Percentiles rank a stretch among this genome's conserved stretches.
Conservation (phyloP, 1,140 invertebrate species). For the Steinernema khuongi region DNA sequence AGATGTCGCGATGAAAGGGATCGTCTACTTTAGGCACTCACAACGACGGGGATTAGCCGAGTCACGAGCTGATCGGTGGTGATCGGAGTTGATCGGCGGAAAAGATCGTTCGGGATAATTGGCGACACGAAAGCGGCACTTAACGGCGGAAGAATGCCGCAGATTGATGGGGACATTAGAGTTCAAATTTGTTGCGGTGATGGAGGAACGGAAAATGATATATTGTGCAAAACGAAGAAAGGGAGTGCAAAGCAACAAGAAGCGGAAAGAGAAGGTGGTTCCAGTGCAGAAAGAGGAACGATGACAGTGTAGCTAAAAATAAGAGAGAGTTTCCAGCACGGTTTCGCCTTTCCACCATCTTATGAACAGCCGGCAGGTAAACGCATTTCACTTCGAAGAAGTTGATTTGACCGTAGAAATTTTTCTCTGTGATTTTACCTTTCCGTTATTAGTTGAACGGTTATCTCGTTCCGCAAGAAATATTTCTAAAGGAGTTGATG, state of each 20-base stretch:
- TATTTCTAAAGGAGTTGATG: too few relatives aligned
- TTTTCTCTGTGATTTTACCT: too few relatives aligned
- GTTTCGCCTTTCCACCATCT: too few relatives aligned
- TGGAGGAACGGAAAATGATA: background rate
- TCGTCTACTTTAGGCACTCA: background rate
- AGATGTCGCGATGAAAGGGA: background rate
- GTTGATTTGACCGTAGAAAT: too few relatives aligned
- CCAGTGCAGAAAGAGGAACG: background rate
- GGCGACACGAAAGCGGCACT: too few relatives aligned
- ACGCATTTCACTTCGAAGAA: too few relatives aligned
- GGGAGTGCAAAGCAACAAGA: background rate
- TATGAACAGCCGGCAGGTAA: too few relatives aligned
- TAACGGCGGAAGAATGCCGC: background rate
- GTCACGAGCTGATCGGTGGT: background rate
- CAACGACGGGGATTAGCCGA: background rate
- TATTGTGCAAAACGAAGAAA: slow-evolving; percentile 3
- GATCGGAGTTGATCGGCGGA: background rate
- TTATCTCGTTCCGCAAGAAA: too few relatives aligned
- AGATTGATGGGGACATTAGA: background rate
- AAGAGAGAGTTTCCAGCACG: too few relatives aligned
- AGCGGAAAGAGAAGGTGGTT: background rate
- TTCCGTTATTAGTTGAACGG: too few relatives aligned
- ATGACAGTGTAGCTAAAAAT: too few relatives aligned
- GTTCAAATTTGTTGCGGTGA: slow-evolving; percentile 11
- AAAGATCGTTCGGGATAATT: background rate